phyloP scores from a whole-genome alignment of 2,888 invertebrate genomes.

The Tiliacea citrago region DNA sequence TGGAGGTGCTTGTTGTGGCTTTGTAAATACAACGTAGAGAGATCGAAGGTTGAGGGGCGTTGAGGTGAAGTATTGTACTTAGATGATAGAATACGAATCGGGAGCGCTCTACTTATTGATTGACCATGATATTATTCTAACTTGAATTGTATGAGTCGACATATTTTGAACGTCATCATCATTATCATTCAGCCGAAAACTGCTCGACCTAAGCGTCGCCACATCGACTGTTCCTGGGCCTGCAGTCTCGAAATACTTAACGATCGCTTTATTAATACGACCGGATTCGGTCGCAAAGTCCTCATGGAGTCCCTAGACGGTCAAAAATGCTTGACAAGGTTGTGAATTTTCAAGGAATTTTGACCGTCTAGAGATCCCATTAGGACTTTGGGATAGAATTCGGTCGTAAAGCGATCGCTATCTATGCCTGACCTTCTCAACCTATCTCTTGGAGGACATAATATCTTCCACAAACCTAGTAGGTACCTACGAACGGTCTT shows the following conservation, averaged over 20 bases:
- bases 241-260: too few species aligned
- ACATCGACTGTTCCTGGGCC: neutral
- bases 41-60: slow-evolving; percentile 4
- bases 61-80: neutral
- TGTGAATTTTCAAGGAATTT: too few species aligned
- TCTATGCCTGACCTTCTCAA: too few species aligned
- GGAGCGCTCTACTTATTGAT: too few species aligned
- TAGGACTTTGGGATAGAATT: too few species aligned
- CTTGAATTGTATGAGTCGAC: neutral
- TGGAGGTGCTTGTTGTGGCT: slow-evolving; percentile 15
- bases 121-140: neutral
- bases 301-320: too few species aligned
- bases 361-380: too few species aligned
- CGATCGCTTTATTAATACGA: too few species aligned
- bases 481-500: neutral
- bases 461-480: neutral
- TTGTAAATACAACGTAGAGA: neutral
- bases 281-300: too few species aligned
- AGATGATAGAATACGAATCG: neutral
- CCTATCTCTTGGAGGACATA: neutral
- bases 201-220: neutral
- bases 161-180: neutral
- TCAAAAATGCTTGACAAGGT: too few species aligned
- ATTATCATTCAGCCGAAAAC: neutral
- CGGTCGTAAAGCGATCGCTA: too few species aligned